A percentile compares a stretch with the other conserved stretches of the same genome.
Evolutionary conservation across 2,797 vertebrate species (phyloP).

Genomic region (Scomberomorus guttatus): DNA sequence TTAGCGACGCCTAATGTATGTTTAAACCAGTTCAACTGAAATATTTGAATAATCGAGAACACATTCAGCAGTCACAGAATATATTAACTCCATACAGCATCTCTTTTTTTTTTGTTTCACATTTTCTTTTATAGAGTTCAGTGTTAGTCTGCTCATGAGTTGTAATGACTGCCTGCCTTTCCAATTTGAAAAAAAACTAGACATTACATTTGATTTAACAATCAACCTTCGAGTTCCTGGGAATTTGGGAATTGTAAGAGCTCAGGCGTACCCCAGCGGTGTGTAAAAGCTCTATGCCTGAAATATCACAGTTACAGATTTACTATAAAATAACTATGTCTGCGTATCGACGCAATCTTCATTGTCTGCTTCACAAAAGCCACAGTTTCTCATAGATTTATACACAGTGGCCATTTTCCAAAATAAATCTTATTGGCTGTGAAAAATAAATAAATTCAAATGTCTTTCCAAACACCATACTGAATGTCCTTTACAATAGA

Average conservation of each 20-base stretch:
- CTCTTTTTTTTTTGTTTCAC: background rate
- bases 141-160: background rate
- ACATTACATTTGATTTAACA: background rate
- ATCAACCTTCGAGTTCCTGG: too few relatives aligned
- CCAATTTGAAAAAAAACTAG: background rate
- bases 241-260: background rate
- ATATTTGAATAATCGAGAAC: conserved; percentile 7
- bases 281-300: background rate
- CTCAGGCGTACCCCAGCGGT: background rate
- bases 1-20: background rate
- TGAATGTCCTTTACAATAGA: background rate
- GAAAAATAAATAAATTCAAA: conserved; percentile 27
- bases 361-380: background rate
- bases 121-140: conserved; percentile 10
- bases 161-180: background rate
- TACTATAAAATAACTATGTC: conserved; percentile 1
- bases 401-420: conserved; percentile 25
- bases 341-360: background rate
- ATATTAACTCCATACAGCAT: conserved; percentile 17
- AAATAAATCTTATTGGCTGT: conserved; percentile 31
- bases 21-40: background rate
- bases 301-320: conserved; percentile 5
- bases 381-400: conserved; percentile 6
- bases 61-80: conserved; percentile 44
- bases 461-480: conserved; percentile 3